Base-by-base conservation (phyloP, 2,797 vertebrate genomes). In the Falco naumanni region DNA sequence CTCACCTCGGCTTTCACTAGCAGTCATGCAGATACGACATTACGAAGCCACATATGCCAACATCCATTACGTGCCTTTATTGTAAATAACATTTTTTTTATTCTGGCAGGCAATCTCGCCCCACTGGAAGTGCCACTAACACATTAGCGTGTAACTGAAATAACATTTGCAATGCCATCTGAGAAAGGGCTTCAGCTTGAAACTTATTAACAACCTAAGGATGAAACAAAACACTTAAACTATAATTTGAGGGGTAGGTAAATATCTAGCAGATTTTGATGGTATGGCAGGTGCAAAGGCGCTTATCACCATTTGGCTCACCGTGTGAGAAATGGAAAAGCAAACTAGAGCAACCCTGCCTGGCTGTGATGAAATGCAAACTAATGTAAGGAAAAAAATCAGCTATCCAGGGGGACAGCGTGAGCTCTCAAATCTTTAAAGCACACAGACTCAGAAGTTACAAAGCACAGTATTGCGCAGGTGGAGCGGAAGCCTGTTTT, bases 61-160 rank as follows among this genome's bases (percentile, higher is more conserved):
- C 31, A 82, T 19, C 74, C 80, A 90, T 95, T 96, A 93, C 53
- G 39, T 65, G 25, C 28, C 60, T 45, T 75, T 91, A 92, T 48
- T 90, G 81, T 87, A 96, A 94, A 81, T 79, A 95, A 70, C 4
- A 2, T 48, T 54, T 83, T 77, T 76, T 87, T 72, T 3, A 43
- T 57, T 84, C 66, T 81, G 93, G 84, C 60, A 86, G 59, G 85
- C 20, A 41, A 51, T 63, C 51, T 79, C 2, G 0, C 69, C 45
- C 51, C 64, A 72, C 88, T 84, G 56, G 29, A 94, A 97, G 15
- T 25, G 37, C 31, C 50, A 16, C 5, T 31, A 87, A 63, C 2
- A 2, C 50, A 21, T 37, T 10, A 66, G 5, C 13, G 47, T 41
- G 48, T 17, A 82, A 93, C 5, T 61, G 64, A 87, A 90, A 47